These are phyloP conservation scores for Aplochiton taeniatus DNA, from an alignment of 2,797 vertebrate species.

Conservation along the genomic window DNA sequence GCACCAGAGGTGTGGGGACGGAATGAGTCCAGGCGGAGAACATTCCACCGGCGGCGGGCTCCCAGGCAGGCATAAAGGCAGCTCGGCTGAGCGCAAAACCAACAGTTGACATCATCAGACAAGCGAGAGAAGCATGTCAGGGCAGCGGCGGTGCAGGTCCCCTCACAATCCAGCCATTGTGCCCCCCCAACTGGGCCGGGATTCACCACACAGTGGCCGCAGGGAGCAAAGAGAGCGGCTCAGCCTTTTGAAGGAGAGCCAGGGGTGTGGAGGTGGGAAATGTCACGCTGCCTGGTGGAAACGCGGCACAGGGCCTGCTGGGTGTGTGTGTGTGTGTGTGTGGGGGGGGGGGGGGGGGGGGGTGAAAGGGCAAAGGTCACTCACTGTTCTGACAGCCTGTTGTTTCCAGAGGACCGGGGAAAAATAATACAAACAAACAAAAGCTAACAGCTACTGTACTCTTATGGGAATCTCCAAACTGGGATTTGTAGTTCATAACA, in stretches of 20 bases:
- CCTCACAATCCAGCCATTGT: conserved; percentile 21
- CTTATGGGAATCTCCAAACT: too few relatives aligned
- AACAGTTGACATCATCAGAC: conserved; percentile 14
- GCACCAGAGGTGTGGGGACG: neutral
- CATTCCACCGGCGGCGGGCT: neutral
- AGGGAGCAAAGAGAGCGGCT: conserved; percentile 6
- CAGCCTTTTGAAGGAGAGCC: conserved; percentile 23
- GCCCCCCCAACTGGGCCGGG: conserved; percentile 9
- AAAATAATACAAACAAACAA: too few relatives aligned
- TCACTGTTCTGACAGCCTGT: too few relatives aligned
- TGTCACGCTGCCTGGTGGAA: conserved; percentile 31
- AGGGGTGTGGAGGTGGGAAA: conserved; percentile 37
- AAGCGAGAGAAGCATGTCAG: neutral
- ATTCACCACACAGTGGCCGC: conserved; percentile 18
- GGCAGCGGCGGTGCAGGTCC: neutral
- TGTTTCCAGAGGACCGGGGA: too few relatives aligned
- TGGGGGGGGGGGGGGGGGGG: conserved; percentile 5
- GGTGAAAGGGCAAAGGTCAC: conserved; percentile 1
- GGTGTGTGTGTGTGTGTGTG: conserved; percentile 4
- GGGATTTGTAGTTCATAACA: too few relatives aligned
- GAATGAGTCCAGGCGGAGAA: neutral
- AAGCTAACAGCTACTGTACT: too few relatives aligned
- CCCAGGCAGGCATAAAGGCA: neutral
- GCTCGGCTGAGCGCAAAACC: neutral
- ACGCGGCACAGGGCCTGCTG: conserved; percentile 11